These are phyloP conservation scores for Drosophila sproati DNA, from an alignment of 1,140 invertebrate genomes.

Conservation along the genomic window DNA sequence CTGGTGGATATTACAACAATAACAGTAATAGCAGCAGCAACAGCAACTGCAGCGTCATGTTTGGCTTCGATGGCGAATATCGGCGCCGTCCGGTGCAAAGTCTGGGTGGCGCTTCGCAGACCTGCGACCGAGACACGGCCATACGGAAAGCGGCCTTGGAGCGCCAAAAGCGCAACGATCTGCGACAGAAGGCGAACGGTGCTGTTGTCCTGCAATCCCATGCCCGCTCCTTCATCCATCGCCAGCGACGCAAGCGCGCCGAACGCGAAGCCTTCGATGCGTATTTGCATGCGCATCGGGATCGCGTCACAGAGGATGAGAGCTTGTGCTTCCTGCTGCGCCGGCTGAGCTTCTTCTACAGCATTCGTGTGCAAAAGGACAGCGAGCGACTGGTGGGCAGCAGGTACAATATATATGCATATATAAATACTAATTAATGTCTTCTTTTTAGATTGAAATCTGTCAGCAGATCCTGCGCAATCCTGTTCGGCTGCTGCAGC, in stretches of 20 bases:
- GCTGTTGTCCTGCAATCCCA: constrained; percentile 89
- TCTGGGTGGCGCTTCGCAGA: constrained; percentile 91
- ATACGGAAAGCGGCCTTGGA: constrained; percentile 91
- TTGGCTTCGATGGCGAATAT: constrained; percentile 97
- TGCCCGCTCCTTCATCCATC: constrained; percentile 90
- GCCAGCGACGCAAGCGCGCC: constrained; percentile 88
- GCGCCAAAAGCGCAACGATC: constrained; percentile 93
- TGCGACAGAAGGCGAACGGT: constrained; percentile 87
- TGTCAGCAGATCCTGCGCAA: constrained; percentile 76
- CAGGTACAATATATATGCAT: background rate
- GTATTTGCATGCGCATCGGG: constrained; percentile 85
- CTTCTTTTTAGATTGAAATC: constrained; percentile 68
- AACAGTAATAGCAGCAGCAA: constrained; percentile 18
- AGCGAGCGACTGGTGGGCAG: constrained; percentile 88
- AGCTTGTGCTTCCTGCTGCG: constrained; percentile 86
- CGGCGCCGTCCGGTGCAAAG: constrained; percentile 94
- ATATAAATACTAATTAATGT: background rate
- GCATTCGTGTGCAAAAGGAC: constrained; percentile 87
- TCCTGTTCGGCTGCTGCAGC: constrained; percentile 62
- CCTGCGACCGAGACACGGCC: constrained; percentile 91
- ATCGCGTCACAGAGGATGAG: constrained; percentile 85
- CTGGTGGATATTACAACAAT: constrained; percentile 40
- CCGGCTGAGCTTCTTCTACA: constrained; percentile 92
- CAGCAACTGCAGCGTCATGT: constrained; percentile 85
- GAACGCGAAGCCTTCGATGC: constrained; percentile 90